Evolutionary conservation across 1,140 invertebrate genomes (phyloP).

Genomic region (Linepithema humile): DNA sequence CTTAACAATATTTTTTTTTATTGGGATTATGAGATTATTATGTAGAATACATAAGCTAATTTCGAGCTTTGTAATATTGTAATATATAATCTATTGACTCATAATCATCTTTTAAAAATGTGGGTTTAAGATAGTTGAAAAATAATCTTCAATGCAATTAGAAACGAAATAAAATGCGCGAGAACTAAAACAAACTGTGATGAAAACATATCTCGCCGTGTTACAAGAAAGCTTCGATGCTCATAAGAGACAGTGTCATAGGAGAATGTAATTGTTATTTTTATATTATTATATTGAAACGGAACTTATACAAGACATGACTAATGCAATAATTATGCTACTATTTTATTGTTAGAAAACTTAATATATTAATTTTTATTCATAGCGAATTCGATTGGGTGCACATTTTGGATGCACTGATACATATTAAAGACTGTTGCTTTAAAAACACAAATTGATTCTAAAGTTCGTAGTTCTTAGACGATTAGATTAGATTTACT

Average conservation of each 20-base stretch:
- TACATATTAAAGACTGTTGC: not conserved
- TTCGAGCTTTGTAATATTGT: no score
- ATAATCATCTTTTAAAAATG: not conserved
- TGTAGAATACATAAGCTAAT: no score
- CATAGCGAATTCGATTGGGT: not conserved
- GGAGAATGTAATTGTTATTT: constrained; percentile 9
- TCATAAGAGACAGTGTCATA: not conserved
- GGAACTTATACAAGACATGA: constrained; percentile 1
- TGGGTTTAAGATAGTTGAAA: not conserved
- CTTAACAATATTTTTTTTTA: no score
- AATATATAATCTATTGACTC: not conserved
- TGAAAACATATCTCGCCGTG: constrained; percentile 62
- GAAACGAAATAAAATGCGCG: not conserved
- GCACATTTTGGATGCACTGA: not conserved
- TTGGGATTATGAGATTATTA: no score
- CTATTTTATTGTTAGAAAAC: not conserved
- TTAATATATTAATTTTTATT: not conserved
- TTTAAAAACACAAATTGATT: not conserved
- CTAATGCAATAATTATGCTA: constrained; percentile 30
- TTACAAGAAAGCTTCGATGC: not conserved
- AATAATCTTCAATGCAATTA: not conserved
- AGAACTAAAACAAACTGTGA: constrained; percentile 58
- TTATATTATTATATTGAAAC: constrained; percentile 27
- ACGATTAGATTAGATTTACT: not conserved
- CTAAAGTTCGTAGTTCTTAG: not conserved